Conservation (phyloP, 2,888 invertebrate genomes). For the Erebia aethiops region DNA sequence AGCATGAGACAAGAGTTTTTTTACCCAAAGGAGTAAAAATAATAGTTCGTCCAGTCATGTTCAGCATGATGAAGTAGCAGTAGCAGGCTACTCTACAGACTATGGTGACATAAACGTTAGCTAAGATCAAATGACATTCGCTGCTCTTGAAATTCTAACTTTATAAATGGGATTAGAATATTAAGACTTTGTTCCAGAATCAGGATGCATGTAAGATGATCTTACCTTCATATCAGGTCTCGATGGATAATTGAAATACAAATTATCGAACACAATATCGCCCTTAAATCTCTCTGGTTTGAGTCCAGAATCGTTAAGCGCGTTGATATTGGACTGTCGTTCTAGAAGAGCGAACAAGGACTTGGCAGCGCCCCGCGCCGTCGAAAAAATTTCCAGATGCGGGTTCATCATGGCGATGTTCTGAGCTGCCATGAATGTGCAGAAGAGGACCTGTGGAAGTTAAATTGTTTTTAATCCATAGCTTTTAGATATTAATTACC, state of each 20-base stretch:
- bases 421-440: constrained; percentile 89
- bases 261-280: constrained; percentile 86
- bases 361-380: constrained; percentile 88
- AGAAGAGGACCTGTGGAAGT: constrained; percentile 85
- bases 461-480: not conserved
- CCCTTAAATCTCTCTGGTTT: constrained; percentile 83
- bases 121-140: no score
- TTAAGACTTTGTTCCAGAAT: no score
- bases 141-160: no score
- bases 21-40: no score
- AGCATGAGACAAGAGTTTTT: no score
- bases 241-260: constrained; percentile 91
- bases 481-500: no score
- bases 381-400: constrained; percentile 88
- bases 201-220: not conserved
- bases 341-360: constrained; percentile 88
- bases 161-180: no score
- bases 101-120: no score
- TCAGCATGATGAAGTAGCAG: no score
- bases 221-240: constrained; percentile 87
- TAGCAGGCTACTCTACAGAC: no score
- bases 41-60: no score
- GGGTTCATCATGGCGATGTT: constrained; percentile 89
- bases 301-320: constrained; percentile 64
- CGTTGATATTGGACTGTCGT: constrained; percentile 66